Evolutionary conservation across 2,113 vertebrate species (phyloP).

Genomic region (Pungitius pungitius): DNA sequence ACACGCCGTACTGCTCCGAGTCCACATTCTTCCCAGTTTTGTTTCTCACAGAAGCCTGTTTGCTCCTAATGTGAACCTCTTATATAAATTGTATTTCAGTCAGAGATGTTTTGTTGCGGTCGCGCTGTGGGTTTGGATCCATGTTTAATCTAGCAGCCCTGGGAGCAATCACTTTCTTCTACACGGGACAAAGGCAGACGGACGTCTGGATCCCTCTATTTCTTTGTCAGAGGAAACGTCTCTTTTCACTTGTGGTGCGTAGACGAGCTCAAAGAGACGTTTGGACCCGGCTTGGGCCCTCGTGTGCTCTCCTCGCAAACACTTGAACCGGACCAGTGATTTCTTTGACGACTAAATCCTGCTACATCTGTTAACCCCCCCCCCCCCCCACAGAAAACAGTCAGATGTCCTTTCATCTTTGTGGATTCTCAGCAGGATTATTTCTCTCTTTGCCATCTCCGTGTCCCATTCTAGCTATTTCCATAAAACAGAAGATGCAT

Average conservation of each 20-base stretch:
- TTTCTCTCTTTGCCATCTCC: background rate
- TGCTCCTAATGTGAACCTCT: constrained; percentile 67
- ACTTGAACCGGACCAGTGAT: constrained; percentile 8
- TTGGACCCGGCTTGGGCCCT: constrained; percentile 24
- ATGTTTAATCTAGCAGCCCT: constrained; percentile 79
- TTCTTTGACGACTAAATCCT: background rate
- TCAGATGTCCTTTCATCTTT: constrained; percentile 1
- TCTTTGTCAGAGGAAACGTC: constrained; percentile 73
- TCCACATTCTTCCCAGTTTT: constrained; percentile 42
- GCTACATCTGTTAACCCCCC: background rate
- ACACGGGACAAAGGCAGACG: constrained; percentile 63
- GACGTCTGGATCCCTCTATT: constrained; percentile 72
- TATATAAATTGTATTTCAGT: constrained; percentile 70
- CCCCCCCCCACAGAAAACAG: too few species aligned
- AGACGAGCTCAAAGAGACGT: constrained; percentile 41
- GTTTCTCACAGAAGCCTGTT: constrained; percentile 58
- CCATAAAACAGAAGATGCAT: background rate
- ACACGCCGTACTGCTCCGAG: constrained; percentile 26
- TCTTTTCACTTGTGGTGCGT: constrained; percentile 63
- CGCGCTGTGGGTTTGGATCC: constrained; percentile 74
- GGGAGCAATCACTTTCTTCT: constrained; percentile 78
- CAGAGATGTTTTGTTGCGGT: constrained; percentile 78
- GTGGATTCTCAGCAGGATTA: background rate
- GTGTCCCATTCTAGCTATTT: background rate
- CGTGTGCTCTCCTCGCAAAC: background rate